Conservation (phyloP, 2,113 vertebrate genomes). For the Symphodus melops region DNA sequence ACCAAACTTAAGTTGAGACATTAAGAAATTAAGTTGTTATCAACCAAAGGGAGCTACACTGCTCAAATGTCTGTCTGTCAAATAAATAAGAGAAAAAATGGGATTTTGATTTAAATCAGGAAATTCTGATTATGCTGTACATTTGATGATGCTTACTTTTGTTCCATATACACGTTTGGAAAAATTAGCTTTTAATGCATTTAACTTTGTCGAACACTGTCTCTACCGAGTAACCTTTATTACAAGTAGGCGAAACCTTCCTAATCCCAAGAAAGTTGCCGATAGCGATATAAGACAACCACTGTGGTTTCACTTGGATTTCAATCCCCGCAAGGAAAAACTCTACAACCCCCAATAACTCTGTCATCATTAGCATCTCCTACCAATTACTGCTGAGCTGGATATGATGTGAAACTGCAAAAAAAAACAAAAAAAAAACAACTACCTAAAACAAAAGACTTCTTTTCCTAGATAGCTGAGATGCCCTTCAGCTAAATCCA, state of each 20-base stretch:
- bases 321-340: constrained; percentile 45
- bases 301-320: background rate
- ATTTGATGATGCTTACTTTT: background rate
- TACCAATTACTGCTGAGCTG: constrained; percentile 38
- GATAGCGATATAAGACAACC: constrained; percentile 11
- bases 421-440: constrained; percentile 79
- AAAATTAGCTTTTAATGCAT: background rate
- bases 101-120: background rate
- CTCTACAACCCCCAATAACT: constrained; percentile 22
- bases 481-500: constrained; percentile 88
- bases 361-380: constrained; percentile 52
- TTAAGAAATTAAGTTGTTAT: no score
- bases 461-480: constrained; percentile 76
- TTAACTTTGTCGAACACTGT: background rate
- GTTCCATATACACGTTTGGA: background rate
- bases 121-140: background rate
- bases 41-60: no score
- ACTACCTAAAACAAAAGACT: constrained; percentile 8
- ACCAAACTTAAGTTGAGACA: no score
- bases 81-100: no score
- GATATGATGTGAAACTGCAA: constrained; percentile 48
- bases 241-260: constrained; percentile 2
- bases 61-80: no score
- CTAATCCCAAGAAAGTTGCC: background rate
- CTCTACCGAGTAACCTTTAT: background rate